Percentiles rank a stretch among this genome's conserved stretches.
Evolutionary conservation across 2,888 invertebrate genomes (phyloP).

Genomic region (Drosophila nr. perissopoda): DNA sequence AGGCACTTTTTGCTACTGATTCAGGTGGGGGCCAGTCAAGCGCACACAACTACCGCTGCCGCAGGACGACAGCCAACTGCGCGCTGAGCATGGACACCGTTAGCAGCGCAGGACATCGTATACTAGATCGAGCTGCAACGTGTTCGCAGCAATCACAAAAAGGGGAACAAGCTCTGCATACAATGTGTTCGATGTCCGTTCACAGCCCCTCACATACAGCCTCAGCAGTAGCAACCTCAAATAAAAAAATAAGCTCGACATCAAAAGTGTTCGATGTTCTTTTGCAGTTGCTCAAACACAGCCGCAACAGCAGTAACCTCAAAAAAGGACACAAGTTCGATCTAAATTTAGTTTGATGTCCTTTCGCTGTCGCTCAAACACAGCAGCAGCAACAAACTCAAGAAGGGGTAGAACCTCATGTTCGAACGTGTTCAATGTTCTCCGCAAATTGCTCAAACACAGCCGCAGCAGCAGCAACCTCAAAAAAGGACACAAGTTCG

Average conservation of each 20-base stretch:
- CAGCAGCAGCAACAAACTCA: background rate
- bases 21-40: constrained; percentile 40
- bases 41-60: constrained; percentile 77
- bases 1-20: constrained; percentile 1
- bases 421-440: background rate
- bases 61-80: constrained; percentile 78
- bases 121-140: constrained; percentile 38
- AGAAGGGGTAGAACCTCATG: background rate
- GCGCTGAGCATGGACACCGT: constrained; percentile 56
- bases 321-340: background rate
- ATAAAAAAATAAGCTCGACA: background rate
- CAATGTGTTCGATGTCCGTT: background rate
- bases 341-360: background rate
- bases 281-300: background rate
- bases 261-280: background rate
- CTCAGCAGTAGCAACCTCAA: no score
- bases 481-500: background rate
- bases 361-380: background rate
- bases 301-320: background rate
- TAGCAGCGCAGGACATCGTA: constrained; percentile 38
- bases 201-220: background rate
- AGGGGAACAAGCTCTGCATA: background rate
- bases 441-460: background rate
- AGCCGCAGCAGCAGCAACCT: background rate
- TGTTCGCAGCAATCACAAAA: constrained; percentile 30